These are phyloP conservation scores for Anguilla anguilla DNA, from an alignment of 2,797 vertebrate species.

Conservation along the genomic window DNA sequence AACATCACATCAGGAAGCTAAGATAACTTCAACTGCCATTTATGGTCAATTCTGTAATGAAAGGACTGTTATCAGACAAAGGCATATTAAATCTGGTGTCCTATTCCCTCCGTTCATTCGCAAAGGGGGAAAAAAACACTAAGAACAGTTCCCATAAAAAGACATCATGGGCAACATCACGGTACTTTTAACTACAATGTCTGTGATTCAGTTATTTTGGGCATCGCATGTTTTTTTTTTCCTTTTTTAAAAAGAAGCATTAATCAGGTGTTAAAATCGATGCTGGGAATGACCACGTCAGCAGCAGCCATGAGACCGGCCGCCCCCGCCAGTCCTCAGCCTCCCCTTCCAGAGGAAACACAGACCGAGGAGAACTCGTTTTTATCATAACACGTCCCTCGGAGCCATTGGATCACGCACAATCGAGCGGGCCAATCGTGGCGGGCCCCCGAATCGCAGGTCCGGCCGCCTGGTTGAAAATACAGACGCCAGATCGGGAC, in stretches of 20 bases:
- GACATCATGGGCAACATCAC: not conserved
- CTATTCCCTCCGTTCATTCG: not conserved
- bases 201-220: not conserved
- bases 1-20: not conserved
- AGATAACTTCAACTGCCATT: not conserved
- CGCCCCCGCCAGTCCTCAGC: not conserved
- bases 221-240: not conserved
- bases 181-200: not conserved
- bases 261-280: constrained; percentile 4
- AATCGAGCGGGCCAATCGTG: not conserved
- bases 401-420: not conserved
- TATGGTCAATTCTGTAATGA: not conserved
- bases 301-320: not conserved
- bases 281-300: constrained; percentile 10
- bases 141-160: constrained; percentile 21
- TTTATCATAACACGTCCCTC: constrained; percentile 2
- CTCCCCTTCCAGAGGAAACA: not conserved
- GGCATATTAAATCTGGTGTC: not conserved
- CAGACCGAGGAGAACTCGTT: not conserved
- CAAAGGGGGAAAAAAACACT: not conserved
- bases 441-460: not conserved
- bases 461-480: constrained; percentile 8
- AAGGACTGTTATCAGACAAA: constrained; percentile 11
- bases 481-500: not conserved
- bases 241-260: not conserved